phyloP scores from a whole-genome alignment of 1,140 invertebrate genomes.

The Pentalonia nigronervosa region DNA sequence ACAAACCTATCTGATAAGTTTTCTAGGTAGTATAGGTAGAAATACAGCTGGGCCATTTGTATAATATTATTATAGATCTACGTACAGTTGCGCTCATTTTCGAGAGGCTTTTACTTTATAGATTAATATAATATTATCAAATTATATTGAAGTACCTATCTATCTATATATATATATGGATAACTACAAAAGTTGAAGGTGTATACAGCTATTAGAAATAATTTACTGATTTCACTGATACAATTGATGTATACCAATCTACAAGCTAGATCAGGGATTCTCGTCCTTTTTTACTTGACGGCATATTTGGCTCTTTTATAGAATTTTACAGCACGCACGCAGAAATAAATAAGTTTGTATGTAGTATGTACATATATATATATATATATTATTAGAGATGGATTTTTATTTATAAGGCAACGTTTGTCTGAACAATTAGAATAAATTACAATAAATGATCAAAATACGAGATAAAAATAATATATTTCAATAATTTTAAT shows the following conservation, averaged over 20 bases:
- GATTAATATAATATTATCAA: neutral
- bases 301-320: too few relatives aligned
- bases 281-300: too few relatives aligned
- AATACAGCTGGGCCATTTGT: neutral
- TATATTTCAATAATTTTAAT: too few relatives aligned
- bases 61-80: neutral
- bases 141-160: neutral
- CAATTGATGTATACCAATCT: neutral
- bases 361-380: too few relatives aligned
- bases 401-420: too few relatives aligned
- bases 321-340: too few relatives aligned
- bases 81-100: neutral
- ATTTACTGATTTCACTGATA: neutral
- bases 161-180: neutral
- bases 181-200: neutral
- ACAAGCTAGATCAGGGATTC: neutral
- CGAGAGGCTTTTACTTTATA: neutral
- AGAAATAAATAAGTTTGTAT: too few relatives aligned
- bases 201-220: neutral
- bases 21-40: neutral
- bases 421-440: too few relatives aligned
- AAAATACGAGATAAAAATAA: too few relatives aligned
- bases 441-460: too few relatives aligned
- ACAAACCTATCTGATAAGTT: neutral
- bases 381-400: too few relatives aligned